phyloP scores from a whole-genome alignment of 2,113 vertebrate genomes.

The Silurus glanis region DNA sequence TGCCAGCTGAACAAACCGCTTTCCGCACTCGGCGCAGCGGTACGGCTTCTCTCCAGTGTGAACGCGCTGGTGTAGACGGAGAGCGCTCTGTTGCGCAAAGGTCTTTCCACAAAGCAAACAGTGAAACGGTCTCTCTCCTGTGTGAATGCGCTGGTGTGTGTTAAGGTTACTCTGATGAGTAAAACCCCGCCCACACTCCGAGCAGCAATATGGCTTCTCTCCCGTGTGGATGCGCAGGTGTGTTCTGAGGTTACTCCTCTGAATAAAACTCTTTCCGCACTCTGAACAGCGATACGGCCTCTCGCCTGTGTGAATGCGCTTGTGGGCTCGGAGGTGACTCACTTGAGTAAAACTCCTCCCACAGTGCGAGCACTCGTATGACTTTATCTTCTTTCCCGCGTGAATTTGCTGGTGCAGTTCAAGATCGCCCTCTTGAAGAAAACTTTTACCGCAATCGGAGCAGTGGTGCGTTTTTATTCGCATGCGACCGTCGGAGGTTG shows the following conservation, averaged over 20 bases:
- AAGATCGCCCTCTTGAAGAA: background rate
- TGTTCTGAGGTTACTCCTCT: constrained; percentile 21
- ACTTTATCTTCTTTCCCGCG: background rate
- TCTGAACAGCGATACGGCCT: constrained; percentile 26
- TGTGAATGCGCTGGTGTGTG: constrained; percentile 26
- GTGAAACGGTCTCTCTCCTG: constrained; percentile 12
- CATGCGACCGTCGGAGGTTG: background rate
- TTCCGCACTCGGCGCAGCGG: constrained; percentile 4
- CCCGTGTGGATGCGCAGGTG: constrained; percentile 23
- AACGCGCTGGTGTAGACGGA: constrained; percentile 14
- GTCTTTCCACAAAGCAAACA: constrained; percentile 15
- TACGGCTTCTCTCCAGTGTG: constrained; percentile 15
- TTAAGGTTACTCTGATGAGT: constrained; percentile 25
- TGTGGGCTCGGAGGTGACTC: constrained; percentile 21
- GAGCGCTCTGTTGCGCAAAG: constrained; percentile 15
- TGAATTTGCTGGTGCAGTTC: constrained; percentile 12
- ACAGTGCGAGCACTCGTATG: constrained; percentile 4
- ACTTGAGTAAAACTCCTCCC: constrained; percentile 28
- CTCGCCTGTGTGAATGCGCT: constrained; percentile 24
- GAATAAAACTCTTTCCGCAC: constrained; percentile 26
- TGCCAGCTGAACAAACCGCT: constrained; percentile 16
- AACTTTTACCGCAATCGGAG: constrained; percentile 11
- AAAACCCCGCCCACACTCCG: constrained; percentile 21
- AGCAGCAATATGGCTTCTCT: constrained; percentile 25
- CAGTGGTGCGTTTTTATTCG: constrained; percentile 5